A percentile compares a stretch with the other conserved stretches of the same genome.
phyloP scores from a whole-genome alignment of 1,140 invertebrate species.

The Drosophila ogumai region DNA sequence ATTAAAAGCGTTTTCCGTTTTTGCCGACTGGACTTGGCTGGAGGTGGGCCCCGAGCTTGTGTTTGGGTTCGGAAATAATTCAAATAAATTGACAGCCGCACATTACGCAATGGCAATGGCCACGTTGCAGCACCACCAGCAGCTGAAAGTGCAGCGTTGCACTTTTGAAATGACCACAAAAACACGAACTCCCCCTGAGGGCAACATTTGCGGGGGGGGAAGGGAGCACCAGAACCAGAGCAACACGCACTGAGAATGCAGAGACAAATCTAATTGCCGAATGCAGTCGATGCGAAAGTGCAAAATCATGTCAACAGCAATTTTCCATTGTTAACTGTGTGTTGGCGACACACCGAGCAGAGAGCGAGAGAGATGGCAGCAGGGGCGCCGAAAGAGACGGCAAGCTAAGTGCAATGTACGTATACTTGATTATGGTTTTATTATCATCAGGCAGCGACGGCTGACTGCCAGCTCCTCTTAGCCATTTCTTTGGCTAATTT shows the following conservation, averaged over 20 bases:
- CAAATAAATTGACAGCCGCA: constrained; percentile 82
- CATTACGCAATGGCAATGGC: constrained; percentile 79
- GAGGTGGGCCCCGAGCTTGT: constrained; percentile 8
- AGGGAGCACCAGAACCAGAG: constrained; percentile 18
- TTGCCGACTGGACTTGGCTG: constrained; percentile 26
- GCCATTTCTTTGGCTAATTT: constrained; percentile 76
- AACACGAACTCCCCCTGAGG: constrained; percentile 46
- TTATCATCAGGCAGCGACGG: constrained; percentile 47
- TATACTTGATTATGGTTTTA: constrained; percentile 83
- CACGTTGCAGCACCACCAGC: constrained; percentile 39
- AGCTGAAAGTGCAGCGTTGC: constrained; percentile 66
- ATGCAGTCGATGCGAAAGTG: constrained; percentile 85
- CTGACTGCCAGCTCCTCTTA: constrained; percentile 39
- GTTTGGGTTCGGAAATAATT: constrained; percentile 69
- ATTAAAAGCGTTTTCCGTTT: constrained; percentile 71
- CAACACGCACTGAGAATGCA: constrained; percentile 50
- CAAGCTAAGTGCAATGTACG: constrained; percentile 56
- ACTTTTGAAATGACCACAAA: constrained; percentile 71
- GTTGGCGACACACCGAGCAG: constrained; percentile 40
- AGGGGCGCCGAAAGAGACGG: constrained; percentile 2
- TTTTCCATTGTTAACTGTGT: constrained; percentile 82
- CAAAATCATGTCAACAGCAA: constrained; percentile 85
- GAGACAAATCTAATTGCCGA: constrained; percentile 84
- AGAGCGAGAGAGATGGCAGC: constrained; percentile 10
- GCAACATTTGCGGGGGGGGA: constrained; percentile 1